Percentiles rank a stretch among this genome's conserved stretches.
Evolutionary conservation across 2,888 invertebrate genomes (phyloP).

Genomic region (Diaphora mendica): DNA sequence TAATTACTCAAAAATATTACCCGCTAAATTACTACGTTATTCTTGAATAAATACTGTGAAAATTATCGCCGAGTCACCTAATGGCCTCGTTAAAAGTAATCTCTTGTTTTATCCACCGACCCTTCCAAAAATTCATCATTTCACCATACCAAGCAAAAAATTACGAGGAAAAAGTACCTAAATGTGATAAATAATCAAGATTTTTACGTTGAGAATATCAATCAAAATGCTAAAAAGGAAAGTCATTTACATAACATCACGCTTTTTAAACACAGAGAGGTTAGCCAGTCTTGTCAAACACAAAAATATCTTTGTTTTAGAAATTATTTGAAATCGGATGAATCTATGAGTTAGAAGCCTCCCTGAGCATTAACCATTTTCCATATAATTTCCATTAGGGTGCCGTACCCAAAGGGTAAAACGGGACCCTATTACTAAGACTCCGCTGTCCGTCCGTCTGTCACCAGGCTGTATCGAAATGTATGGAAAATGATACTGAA

Average conservation of each 20-base stretch:
- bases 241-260: conserved; percentile 13
- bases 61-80: conserved; percentile 51
- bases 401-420: too few relatives aligned
- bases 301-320: too few relatives aligned
- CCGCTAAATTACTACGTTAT: conserved; percentile 36
- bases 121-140: conserved; percentile 53
- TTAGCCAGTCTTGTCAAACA: background rate
- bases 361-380: too few relatives aligned
- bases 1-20: conserved; percentile 34
- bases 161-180: conserved; percentile 29
- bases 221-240: conserved; percentile 19
- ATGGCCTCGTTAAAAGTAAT: conserved; percentile 49
- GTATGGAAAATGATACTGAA: too few relatives aligned
- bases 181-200: conserved; percentile 19
- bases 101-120: conserved; percentile 53
- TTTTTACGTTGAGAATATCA: conserved; percentile 17
- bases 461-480: too few relatives aligned
- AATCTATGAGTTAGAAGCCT: too few relatives aligned
- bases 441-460: too few relatives aligned
- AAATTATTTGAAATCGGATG: too few relatives aligned
- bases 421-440: too few relatives aligned
- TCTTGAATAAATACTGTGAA: conserved; percentile 49
- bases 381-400: too few relatives aligned
- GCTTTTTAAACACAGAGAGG: background rate
- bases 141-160: conserved; percentile 36